Evolutionary conservation across 1,140 invertebrate genomes (phyloP).

Genomic region (Papilio aristodemus): DNA sequence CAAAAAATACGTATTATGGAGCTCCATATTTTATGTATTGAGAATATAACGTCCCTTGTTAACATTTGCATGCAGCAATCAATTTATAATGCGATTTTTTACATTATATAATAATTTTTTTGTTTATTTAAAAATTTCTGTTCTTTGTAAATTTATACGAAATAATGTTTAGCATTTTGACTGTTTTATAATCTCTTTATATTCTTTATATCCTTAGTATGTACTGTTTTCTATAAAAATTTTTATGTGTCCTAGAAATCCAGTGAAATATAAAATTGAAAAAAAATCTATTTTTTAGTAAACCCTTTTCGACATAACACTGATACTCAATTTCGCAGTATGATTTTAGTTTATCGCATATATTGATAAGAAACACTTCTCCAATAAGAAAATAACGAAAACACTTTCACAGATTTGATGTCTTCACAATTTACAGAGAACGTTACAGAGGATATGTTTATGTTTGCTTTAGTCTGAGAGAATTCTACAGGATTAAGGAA

Average conservation of each 20-base stretch:
- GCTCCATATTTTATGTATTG: conserved; percentile 30
- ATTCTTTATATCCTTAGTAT: conserved; percentile 65
- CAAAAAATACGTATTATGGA: conserved; percentile 15
- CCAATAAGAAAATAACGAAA: too few species aligned
- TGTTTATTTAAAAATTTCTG: conserved; percentile 30
- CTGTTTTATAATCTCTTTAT: conserved; percentile 70
- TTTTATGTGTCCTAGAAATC: conserved; percentile 73
- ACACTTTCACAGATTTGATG: too few species aligned
- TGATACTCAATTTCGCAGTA: too few species aligned
- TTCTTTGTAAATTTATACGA: conserved; percentile 39
- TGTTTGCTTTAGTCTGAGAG: too few species aligned
- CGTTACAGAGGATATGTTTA: too few species aligned
- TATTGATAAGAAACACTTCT: too few species aligned
- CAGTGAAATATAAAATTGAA: conserved; percentile 61
- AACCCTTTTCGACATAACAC: neutral
- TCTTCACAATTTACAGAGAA: too few species aligned
- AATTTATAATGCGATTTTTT: conserved; percentile 34
- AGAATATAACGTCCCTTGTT: conserved; percentile 46
- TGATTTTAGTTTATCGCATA: too few species aligned
- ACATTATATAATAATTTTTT: conserved; percentile 30
- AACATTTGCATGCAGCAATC: conserved; percentile 47
- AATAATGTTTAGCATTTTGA: conserved; percentile 54
- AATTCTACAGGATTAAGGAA: too few species aligned
- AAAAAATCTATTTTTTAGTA: conserved; percentile 46
- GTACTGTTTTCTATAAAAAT: conserved; percentile 74